phyloP scores from a whole-genome alignment of 2,113 vertebrate genomes.

The Panthera leo region DNA sequence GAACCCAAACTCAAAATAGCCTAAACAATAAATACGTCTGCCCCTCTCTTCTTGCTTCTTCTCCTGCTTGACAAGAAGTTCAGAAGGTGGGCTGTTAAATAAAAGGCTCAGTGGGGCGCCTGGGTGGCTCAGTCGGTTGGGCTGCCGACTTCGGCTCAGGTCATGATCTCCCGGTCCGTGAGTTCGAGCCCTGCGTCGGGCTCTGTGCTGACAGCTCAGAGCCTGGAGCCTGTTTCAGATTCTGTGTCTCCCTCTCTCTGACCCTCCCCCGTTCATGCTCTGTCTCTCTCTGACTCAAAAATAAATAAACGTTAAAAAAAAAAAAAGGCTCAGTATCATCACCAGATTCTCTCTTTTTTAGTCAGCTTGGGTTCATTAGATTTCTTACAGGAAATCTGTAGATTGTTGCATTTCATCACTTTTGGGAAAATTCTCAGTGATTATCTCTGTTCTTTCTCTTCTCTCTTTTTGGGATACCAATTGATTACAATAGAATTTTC shows the following conservation, averaged over 20 bases:
- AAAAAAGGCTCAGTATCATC: background rate
- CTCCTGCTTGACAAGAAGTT: background rate
- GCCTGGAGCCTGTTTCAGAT: too few species aligned
- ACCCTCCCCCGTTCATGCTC: too few species aligned
- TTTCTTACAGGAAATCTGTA: background rate
- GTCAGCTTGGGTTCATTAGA: background rate
- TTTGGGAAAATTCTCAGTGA: slow-evolving; percentile 7
- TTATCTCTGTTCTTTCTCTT: background rate
- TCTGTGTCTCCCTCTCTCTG: too few species aligned
- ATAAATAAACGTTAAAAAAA: background rate
- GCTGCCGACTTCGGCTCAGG: too few species aligned
- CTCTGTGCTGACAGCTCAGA: too few species aligned
- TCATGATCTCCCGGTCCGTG: too few species aligned
- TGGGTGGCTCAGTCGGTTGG: too few species aligned
- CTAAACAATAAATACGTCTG: background rate
- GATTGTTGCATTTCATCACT: background rate
- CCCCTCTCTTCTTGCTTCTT: background rate
- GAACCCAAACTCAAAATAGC: background rate
- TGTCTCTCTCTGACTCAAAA: too few species aligned
- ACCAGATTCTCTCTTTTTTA: slow-evolving; percentile 10
- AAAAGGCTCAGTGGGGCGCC: background rate
- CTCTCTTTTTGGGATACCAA: background rate
- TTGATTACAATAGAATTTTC: background rate
- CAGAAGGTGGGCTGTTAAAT: background rate
- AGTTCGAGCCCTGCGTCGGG: too few species aligned